Conservation (phyloP, 2,113 vertebrate genomes). For the Dinomys branickii region DNA sequence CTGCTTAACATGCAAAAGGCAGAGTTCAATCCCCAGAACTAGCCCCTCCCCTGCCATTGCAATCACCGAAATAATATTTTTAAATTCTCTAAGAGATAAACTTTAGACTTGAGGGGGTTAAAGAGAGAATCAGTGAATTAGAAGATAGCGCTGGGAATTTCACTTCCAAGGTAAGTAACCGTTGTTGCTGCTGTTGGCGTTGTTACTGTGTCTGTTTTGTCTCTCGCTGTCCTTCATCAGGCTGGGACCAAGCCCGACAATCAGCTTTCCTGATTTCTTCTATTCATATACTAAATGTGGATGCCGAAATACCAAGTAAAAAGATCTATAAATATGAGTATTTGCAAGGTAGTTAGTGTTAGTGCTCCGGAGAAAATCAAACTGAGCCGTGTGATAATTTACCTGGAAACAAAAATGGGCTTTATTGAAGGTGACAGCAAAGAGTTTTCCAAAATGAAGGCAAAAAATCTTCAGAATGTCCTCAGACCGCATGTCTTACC, state of each 20-base stretch:
- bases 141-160: background rate
- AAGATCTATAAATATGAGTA: background rate
- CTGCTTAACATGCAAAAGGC: background rate
- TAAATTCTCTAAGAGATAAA: background rate
- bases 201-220: background rate
- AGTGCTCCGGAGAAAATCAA: background rate
- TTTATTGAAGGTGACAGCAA: background rate
- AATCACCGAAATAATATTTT: background rate
- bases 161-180: background rate
- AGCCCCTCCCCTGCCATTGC: background rate
- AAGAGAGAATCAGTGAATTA: slow-evolving; percentile 40
- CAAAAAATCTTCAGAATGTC: background rate
- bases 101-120: background rate
- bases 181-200: background rate
- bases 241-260: background rate
- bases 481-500: background rate
- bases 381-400: background rate
- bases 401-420: background rate
- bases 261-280: background rate
- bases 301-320: slow-evolving; percentile 3
- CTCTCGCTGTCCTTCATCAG: background rate
- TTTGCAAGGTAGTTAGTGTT: background rate
- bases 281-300: background rate
- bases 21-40: background rate
- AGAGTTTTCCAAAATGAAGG: background rate